phyloP scores from a whole-genome alignment of 2,797 vertebrate species.

The Gymnocypris eckloni region DNA sequence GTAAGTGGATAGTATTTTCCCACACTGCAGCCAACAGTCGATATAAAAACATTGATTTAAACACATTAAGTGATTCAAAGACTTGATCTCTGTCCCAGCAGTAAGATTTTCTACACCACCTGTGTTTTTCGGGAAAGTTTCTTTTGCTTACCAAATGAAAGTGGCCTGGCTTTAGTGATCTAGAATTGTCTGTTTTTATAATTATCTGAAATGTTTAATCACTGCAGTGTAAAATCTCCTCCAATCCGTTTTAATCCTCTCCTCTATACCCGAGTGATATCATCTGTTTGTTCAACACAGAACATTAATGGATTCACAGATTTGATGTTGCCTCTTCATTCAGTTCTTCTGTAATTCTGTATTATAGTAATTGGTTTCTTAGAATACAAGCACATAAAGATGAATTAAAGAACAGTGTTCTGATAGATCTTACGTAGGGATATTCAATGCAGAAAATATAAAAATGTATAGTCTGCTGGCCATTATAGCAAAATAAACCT shows the following conservation, averaged over 20 bases:
- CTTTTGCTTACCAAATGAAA: not conserved
- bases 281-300: conserved; percentile 7
- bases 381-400: not conserved
- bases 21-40: not conserved
- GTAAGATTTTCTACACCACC: not conserved
- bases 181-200: not conserved
- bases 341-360: not conserved
- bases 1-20: conserved; percentile 73
- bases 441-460: not conserved
- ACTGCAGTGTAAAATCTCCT: not conserved
- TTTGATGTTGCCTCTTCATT: not conserved
- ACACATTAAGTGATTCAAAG: conserved; percentile 13
- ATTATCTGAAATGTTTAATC: not conserved
- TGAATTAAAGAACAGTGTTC: not conserved
- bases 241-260: not conserved
- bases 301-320: not conserved
- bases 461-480: not conserved
- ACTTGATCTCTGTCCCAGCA: not conserved
- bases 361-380: not conserved
- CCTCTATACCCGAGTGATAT: not conserved
- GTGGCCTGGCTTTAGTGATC: not conserved
- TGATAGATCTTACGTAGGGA: not conserved
- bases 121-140: conserved; percentile 7
- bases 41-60: conserved; percentile 13
- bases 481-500: not conserved